Conservation (phyloP, 2,113 vertebrate genomes). For the Hemiprocne comata region DNA sequence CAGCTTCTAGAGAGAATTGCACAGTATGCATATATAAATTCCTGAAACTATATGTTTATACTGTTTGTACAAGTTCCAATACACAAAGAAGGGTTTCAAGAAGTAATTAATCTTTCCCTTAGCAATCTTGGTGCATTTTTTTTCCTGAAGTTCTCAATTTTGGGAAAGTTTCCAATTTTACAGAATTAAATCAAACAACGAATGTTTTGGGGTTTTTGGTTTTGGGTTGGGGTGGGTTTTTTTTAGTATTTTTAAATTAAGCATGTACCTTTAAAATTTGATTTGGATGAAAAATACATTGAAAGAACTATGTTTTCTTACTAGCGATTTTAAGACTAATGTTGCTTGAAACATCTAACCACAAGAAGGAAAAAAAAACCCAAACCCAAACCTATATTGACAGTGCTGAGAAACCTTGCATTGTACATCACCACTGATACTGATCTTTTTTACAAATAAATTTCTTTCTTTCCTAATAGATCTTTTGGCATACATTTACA, state of each 20-base stretch:
- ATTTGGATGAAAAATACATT: neutral
- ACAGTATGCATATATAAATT: neutral
- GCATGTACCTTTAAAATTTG: neutral
- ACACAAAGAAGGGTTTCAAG: neutral
- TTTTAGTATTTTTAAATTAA: neutral
- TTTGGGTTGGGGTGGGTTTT: neutral
- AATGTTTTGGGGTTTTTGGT: neutral
- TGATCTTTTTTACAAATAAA: neutral
- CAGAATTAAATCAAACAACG: neutral
- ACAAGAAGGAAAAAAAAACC: neutral
- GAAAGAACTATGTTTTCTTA: neutral
- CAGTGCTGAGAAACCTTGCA: neutral
- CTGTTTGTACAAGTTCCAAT: neutral
- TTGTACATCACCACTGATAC: neutral
- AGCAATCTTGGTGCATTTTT: neutral
- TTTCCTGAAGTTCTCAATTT: neutral
- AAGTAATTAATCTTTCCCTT: neutral
- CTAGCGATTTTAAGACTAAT: neutral
- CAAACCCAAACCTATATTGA: neutral
- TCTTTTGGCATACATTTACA: neutral
- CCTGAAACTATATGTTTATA: neutral
- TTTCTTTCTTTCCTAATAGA: neutral
- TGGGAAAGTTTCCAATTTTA: neutral
- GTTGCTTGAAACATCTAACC: neutral
- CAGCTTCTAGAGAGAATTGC: neutral